Evolutionary conservation across 1,140 invertebrate genomes (phyloP).

Genomic region (Pissodes strobi): DNA sequence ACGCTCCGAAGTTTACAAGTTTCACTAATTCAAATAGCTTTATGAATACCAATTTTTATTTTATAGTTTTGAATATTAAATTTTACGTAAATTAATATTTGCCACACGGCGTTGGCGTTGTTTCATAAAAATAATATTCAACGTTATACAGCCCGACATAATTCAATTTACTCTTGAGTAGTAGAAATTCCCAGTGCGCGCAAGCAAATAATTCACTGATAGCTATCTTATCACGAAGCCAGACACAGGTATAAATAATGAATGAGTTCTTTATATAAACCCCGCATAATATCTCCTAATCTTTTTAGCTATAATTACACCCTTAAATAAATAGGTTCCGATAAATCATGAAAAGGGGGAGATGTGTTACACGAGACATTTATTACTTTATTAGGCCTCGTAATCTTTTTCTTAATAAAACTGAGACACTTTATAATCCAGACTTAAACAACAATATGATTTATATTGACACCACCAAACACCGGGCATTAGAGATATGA

Average conservation of each 20-base stretch:
- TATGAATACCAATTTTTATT: too few species aligned
- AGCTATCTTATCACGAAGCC: slow-evolving; percentile 16
- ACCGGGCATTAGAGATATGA: slow-evolving; percentile 3
- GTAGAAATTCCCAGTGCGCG: slow-evolving; percentile 9
- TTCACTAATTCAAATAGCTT: too few species aligned
- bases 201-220: slow-evolving; percentile 19
- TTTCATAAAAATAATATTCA: too few species aligned
- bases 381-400: slow-evolving; percentile 32
- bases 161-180: slow-evolving; percentile 5
- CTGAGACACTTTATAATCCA: slow-evolving; percentile 22
- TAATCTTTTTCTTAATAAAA: slow-evolving; percentile 36
- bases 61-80: too few species aligned
- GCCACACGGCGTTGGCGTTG: too few species aligned
- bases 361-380: slow-evolving; percentile 34
- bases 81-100: too few species aligned
- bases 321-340: slow-evolving; percentile 28
- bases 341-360: slow-evolving; percentile 28
- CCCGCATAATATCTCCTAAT: slow-evolving; percentile 8
- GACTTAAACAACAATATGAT: slow-evolving; percentile 30
- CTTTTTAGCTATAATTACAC: slow-evolving; percentile 32
- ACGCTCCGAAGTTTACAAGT: too few species aligned
- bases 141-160: not conserved
- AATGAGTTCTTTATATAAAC: slow-evolving; percentile 26
- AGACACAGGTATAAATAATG: slow-evolving; percentile 21
- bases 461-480: slow-evolving; percentile 23